phyloP scores from a whole-genome alignment of 2,797 vertebrate species.

The Synanceia verrucosa region DNA sequence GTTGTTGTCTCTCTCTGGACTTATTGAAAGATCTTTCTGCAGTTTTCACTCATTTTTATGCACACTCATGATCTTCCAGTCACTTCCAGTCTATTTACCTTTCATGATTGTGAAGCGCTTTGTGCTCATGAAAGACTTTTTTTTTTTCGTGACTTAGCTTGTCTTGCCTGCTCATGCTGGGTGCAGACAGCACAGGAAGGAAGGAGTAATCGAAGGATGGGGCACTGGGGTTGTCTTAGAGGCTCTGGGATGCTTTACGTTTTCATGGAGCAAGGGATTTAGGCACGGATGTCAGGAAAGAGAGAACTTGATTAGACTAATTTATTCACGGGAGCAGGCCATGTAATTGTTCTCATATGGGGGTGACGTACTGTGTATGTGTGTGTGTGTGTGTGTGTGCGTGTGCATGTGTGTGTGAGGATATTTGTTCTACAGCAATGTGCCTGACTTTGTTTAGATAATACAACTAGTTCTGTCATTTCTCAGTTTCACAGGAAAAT shows the following conservation, averaged over 20 bases:
- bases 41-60: no score
- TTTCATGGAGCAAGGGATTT: constrained; percentile 55
- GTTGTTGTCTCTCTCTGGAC: background rate
- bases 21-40: no score
- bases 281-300: constrained; percentile 66
- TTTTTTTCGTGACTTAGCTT: background rate
- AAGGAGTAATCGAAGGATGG: constrained; percentile 39
- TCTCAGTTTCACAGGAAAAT: background rate
- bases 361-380: constrained; percentile 17
- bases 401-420: constrained; percentile 4
- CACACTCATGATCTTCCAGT: no score
- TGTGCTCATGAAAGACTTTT: background rate
- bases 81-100: no score
- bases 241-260: constrained; percentile 26
- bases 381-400: constrained; percentile 28
- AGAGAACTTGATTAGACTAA: constrained; percentile 68
- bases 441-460: background rate
- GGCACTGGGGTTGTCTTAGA: constrained; percentile 5
- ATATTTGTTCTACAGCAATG: constrained; percentile 23
- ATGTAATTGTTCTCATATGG: constrained; percentile 72
- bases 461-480: background rate
- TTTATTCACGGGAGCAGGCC: constrained; percentile 70
- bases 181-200: constrained; percentile 29
- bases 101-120: background rate
- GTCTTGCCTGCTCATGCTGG: background rate